Percentiles rank a stretch among this genome's conserved stretches.
These are phyloP conservation scores for Pseudois nayaur DNA, from an alignment of 2,113 vertebrate genomes.

Conservation along the genomic window DNA sequence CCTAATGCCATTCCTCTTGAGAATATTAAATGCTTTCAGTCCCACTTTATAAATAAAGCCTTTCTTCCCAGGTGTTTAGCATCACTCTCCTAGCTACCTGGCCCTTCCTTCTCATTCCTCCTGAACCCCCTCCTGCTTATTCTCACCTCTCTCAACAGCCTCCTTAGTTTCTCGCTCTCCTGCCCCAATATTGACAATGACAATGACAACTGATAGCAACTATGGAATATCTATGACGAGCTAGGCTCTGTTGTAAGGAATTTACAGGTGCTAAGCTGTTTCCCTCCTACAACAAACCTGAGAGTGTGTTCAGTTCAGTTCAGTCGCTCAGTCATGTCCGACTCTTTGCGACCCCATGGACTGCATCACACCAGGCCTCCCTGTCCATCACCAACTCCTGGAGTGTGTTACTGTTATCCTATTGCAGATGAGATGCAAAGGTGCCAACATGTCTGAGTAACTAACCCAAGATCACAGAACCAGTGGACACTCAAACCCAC, in stretches of 20 bases:
- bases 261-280: background rate
- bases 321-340: fast-evolving
- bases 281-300: background rate
- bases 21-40: background rate
- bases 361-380: background rate
- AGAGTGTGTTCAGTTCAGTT: background rate
- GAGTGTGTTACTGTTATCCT: background rate
- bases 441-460: background rate
- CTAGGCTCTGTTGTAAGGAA: background rate
- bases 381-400: background rate
- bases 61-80: background rate
- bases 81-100: too few species aligned
- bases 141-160: background rate
- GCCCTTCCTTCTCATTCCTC: background rate
- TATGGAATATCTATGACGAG: background rate
- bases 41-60: background rate
- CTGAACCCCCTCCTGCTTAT: background rate
- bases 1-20: slow-evolving; percentile 1
- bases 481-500: background rate
- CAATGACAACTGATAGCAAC: background rate
- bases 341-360: background rate
- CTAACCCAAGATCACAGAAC: background rate
- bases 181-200: background rate
- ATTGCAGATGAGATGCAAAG: background rate
- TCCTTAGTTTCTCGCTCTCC: background rate